Conservation (phyloP, 2,113 vertebrate genomes). For the Barbus barbus region DNA sequence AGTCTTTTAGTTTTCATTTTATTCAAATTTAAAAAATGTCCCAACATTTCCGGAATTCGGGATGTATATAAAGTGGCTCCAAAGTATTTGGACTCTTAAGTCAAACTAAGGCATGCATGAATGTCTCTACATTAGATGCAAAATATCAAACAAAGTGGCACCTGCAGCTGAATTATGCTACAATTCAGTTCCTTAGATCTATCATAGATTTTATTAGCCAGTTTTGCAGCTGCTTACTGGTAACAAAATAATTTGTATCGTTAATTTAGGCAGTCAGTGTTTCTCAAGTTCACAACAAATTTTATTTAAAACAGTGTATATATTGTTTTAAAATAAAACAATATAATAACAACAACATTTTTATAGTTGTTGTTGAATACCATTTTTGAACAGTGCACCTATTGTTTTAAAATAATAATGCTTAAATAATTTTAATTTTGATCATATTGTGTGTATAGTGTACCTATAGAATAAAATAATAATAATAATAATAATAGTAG, state of each 20-base stretch:
- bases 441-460: not conserved
- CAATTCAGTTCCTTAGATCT: not conserved
- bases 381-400: too few species aligned
- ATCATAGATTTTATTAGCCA: too few species aligned
- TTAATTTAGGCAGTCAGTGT: not conserved
- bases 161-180: not conserved
- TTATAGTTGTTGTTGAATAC: not conserved
- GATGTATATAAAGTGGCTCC: not conserved
- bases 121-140: not conserved
- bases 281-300: too few species aligned
- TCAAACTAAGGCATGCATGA: not conserved
- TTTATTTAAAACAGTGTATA: too few species aligned
- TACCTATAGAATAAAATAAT: not conserved
- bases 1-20: too few species aligned
- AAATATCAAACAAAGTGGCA: not conserved
- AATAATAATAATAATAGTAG: too few species aligned
- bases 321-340: too few species aligned
- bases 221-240: not conserved
- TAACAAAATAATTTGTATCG: not conserved
- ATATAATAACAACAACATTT: too few species aligned
- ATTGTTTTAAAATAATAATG: too few species aligned
- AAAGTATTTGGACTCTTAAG: not conserved
- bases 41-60: too few species aligned
- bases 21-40: too few species aligned
- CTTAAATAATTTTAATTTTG: too few species aligned